Evolutionary conservation across 92 coral and sea anemone genomes (phyloP).

Genomic region (Diadumene lineata): DNA sequence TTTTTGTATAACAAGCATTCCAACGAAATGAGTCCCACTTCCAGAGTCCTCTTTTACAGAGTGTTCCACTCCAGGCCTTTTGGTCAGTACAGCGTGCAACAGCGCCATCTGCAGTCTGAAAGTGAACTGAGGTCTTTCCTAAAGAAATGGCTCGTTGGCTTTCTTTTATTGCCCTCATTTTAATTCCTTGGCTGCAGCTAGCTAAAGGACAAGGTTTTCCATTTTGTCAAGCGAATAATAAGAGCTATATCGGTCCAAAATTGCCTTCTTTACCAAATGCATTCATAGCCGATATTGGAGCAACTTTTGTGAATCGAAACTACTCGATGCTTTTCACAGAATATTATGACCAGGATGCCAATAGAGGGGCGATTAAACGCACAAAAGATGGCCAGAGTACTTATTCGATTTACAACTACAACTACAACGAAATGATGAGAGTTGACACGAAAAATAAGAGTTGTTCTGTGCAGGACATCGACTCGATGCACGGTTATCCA

Average conservation of each 20-base stretch:
- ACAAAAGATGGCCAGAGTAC: constrained; percentile 32
- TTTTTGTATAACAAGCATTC: too few relatives aligned
- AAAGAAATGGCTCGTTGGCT: constrained; percentile 8
- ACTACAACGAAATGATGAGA: constrained; percentile 52
- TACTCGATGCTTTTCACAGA: constrained; percentile 45
- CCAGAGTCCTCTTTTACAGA: too few relatives aligned
- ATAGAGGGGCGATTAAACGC: constrained; percentile 42
- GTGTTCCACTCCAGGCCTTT: too few relatives aligned
- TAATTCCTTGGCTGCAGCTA: background rate
- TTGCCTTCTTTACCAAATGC: constrained; percentile 62
- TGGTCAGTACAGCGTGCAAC: too few relatives aligned
- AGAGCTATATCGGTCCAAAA: constrained; percentile 43
- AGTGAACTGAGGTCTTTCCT: too few relatives aligned
- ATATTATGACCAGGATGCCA: constrained; percentile 51
- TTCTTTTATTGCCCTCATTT: constrained; percentile 4
- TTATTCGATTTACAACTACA: constrained; percentile 58
- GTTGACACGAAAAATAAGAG: constrained; percentile 24
- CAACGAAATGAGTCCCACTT: too few relatives aligned
- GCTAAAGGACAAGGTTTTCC: constrained; percentile 34
- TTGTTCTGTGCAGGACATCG: constrained; percentile 43
- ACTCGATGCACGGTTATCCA: constrained; percentile 6
- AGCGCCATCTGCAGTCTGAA: too few relatives aligned
- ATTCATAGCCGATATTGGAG: constrained; percentile 52
- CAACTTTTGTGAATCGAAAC: constrained; percentile 56
- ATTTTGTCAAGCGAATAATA: constrained; percentile 38